Evolutionary conservation across 2,888 invertebrate genomes (phyloP).

Genomic region (Tetheella fluctuosa): DNA sequence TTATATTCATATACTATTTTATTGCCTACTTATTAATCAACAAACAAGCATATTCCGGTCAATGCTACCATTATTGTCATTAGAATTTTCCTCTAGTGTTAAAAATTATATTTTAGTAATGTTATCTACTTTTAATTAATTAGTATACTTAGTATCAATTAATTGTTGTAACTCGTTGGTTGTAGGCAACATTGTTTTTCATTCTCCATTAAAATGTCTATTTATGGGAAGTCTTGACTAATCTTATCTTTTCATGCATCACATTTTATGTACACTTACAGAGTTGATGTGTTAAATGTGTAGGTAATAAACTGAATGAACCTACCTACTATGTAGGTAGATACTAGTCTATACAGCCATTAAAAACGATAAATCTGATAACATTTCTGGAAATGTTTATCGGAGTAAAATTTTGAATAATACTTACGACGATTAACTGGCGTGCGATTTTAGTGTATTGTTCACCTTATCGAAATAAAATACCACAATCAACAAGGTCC

Average conservation of each 20-base stretch:
- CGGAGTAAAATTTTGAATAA: background rate
- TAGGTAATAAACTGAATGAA: slow-evolving; percentile 20
- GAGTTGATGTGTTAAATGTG: slow-evolving; percentile 7
- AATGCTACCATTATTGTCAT: background rate
- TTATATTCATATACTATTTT: slow-evolving; percentile 24
- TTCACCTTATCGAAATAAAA: background rate
- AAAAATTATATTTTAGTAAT: background rate
- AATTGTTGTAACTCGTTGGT: background rate
- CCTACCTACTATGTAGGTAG: slow-evolving; percentile 16
- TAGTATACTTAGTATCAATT: background rate
- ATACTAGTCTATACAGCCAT: slow-evolving; percentile 17
- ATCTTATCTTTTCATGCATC: slow-evolving; percentile 29
- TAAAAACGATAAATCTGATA: slow-evolving; percentile 19
- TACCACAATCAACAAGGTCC: background rate
- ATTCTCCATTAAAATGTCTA: background rate
- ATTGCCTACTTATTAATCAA: background rate
- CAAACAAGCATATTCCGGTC: background rate
- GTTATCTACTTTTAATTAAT: background rate
- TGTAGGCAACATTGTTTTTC: background rate
- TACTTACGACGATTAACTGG: background rate
- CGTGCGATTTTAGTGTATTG: background rate
- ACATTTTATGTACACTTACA: slow-evolving; percentile 23
- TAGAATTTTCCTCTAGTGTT: background rate
- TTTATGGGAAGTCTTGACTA: slow-evolving; percentile 14
- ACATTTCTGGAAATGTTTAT: slow-evolving; percentile 19